Conservation (phyloP, 2,113 vertebrate species). For the Ornithorhynchus anatinus region DNA sequence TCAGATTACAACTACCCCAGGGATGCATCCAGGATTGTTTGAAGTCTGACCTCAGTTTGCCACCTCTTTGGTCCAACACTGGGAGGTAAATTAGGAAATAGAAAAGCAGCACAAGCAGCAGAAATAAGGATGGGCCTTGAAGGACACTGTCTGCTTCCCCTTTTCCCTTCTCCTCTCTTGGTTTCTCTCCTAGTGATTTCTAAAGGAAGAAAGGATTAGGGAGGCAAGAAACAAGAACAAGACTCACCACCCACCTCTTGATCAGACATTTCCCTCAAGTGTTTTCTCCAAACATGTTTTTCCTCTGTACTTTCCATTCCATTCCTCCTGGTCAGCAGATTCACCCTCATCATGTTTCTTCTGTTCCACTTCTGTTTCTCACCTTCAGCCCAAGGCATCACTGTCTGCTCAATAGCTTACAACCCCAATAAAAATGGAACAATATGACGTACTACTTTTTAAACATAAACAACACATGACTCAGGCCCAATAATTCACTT, state of each 20-base stretch:
- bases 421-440: conserved; percentile 59
- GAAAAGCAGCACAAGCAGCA: too few relatives aligned
- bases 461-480: conserved; percentile 67
- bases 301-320: conserved; percentile 23
- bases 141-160: too few relatives aligned
- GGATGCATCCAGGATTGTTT: too few relatives aligned
- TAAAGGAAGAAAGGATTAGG: too few relatives aligned
- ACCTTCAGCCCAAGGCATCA: conserved; percentile 48
- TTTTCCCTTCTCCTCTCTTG: too few relatives aligned
- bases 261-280: background rate
- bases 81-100: too few relatives aligned
- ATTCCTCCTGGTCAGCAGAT: conserved; percentile 36
- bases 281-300: background rate
- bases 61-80: too few relatives aligned
- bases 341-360: conserved; percentile 52
- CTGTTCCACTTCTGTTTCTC: conserved; percentile 51
- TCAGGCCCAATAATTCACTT: conserved; percentile 60
- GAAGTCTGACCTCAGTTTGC: too few relatives aligned
- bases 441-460: conserved; percentile 67
- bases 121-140: too few relatives aligned
- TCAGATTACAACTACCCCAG: too few relatives aligned
- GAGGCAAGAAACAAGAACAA: background rate
- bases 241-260: background rate
- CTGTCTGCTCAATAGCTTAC: conserved; percentile 64
- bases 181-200: too few relatives aligned